phyloP scores from a whole-genome alignment of 1,140 invertebrate species.

The Trichogramma pretiosum region DNA sequence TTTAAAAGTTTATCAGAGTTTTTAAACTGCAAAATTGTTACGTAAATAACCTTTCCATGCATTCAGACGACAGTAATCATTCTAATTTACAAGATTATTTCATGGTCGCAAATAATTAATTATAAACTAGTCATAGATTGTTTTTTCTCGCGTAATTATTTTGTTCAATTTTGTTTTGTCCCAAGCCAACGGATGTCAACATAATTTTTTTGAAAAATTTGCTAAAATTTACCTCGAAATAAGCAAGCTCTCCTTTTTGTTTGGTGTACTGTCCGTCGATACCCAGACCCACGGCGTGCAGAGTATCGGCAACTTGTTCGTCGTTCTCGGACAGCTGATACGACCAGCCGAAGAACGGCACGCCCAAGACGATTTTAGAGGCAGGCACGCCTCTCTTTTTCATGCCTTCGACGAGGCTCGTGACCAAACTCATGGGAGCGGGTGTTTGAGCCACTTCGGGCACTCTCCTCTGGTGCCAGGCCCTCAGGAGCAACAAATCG shows the following conservation, averaged over 20 bases:
- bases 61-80: no score
- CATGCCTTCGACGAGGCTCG: slow-evolving; percentile 26
- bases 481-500: slow-evolving; percentile 36
- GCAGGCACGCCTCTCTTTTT: slow-evolving; percentile 39
- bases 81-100: no score
- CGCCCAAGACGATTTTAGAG: slow-evolving; percentile 52
- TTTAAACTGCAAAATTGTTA: not conserved
- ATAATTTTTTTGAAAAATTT: not conserved
- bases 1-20: no score
- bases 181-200: no score
- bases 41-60: not conserved
- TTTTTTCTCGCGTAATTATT: no score
- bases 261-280: slow-evolving; percentile 56
- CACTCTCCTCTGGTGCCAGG: slow-evolving; percentile 34
- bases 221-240: slow-evolving; percentile 48
- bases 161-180: no score
- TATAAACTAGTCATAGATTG: no score
- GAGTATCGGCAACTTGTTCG: slow-evolving; percentile 12
- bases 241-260: slow-evolving; percentile 54
- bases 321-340: slow-evolving; percentile 43
- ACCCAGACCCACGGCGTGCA: slow-evolving; percentile 39
- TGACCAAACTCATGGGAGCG: slow-evolving; percentile 27
- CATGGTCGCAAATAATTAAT: no score
- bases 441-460: slow-evolving; percentile 27
- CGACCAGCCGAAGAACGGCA: slow-evolving; percentile 55